A percentile compares a stretch with the other conserved stretches of the same genome.
Conservation (phyloP, 1,140 invertebrate species). For the Orussus abietinus region DNA sequence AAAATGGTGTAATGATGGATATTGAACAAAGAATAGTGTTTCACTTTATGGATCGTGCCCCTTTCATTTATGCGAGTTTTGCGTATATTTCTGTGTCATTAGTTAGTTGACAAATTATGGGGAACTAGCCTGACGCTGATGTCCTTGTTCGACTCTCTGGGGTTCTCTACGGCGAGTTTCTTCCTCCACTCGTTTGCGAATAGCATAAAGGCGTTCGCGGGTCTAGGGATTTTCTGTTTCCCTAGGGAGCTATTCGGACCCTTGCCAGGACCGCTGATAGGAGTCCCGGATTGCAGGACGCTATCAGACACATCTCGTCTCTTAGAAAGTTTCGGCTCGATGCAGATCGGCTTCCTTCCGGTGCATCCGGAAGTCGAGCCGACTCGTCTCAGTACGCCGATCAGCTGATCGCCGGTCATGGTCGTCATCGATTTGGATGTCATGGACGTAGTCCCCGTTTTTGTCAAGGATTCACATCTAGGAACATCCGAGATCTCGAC, state of each 20-base stretch:
- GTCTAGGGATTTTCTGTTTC: conserved; percentile 58
- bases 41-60: too few relatives aligned
- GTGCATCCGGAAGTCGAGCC: too few relatives aligned
- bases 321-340: conserved; percentile 26
- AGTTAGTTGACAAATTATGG: too few relatives aligned
- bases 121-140: conserved; percentile 58
- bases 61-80: too few relatives aligned
- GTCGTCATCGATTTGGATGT: too few relatives aligned
- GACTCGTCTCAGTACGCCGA: conserved; percentile 23
- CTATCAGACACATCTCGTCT: conserved; percentile 20
- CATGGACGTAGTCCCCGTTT: too few relatives aligned
- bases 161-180: conserved; percentile 55
- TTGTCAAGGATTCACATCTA: too few relatives aligned
- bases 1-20: background rate
- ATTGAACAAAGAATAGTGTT: background rate
- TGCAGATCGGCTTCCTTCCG: conserved; percentile 24
- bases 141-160: conserved; percentile 61
- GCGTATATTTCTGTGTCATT: too few relatives aligned
- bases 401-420: conserved; percentile 22
- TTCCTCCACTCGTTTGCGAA: conserved; percentile 63
- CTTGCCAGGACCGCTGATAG: conserved; percentile 19
- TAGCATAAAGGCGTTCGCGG: conserved; percentile 65
- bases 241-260: conserved; percentile 14
- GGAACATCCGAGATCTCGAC: too few relatives aligned
- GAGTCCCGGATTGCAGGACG: conserved; percentile 20